These are phyloP conservation scores for Parazoanthus atlanticus DNA, from an alignment of 92 coral and sea anemone genomes.

Conservation along the genomic window DNA sequence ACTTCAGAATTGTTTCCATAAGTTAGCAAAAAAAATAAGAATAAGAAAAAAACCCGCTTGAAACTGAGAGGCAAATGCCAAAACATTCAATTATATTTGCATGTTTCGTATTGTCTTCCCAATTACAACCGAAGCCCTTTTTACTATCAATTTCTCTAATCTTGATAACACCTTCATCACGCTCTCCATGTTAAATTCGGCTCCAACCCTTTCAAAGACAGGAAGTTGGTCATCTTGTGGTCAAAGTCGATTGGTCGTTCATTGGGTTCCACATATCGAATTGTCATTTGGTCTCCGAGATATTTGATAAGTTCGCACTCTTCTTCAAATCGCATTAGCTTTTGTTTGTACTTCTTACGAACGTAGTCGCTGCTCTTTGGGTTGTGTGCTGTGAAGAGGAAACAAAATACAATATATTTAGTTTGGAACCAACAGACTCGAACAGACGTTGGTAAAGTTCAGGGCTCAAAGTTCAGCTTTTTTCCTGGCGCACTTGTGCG, in stretches of 20 bases:
- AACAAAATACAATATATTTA: constrained; percentile 1
- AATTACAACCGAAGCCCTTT: neutral
- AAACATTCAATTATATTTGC: too few species aligned
- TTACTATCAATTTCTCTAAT: neutral
- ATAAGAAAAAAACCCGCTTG: neutral
- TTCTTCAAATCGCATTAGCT: constrained; percentile 89
- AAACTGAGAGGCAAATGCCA: neutral
- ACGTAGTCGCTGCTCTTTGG: constrained; percentile 95
- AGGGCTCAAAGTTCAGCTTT: neutral
- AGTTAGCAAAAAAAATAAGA: neutral
- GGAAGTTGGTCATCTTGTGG: constrained; percentile 80
- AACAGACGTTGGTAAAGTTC: neutral
- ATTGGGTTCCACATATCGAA: constrained; percentile 79
- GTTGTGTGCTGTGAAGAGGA: constrained; percentile 79
- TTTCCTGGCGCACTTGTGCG: too few species aligned
- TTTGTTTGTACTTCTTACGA: constrained; percentile 90
- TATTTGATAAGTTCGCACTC: constrained; percentile 90
- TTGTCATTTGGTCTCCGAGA: constrained; percentile 94
- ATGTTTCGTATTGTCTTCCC: neutral
- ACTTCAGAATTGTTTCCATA: too few species aligned
- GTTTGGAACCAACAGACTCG: neutral
- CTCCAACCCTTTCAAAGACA: constrained; percentile 85
- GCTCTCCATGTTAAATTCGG: constrained; percentile 81
- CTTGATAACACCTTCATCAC: neutral
- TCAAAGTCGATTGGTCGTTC: constrained; percentile 98